Evolutionary conservation across 2,797 vertebrate species (phyloP).

Genomic region (Peromyscus eremicus): DNA sequence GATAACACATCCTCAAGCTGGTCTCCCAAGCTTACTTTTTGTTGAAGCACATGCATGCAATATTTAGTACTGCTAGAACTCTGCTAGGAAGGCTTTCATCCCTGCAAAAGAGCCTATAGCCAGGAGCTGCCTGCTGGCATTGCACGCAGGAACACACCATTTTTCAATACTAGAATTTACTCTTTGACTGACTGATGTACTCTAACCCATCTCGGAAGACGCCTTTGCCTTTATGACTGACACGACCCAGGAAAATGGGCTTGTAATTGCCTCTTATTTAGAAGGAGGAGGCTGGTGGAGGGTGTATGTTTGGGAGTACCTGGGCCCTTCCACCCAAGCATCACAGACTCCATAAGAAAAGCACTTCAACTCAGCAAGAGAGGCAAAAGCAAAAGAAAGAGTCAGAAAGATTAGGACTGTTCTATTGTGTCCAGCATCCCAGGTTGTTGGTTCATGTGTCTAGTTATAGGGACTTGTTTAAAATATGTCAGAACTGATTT

Average conservation of each 20-base stretch:
- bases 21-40: conserved; percentile 70
- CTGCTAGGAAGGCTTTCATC: conserved; percentile 82
- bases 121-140: conserved; percentile 82
- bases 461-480: conserved; percentile 48
- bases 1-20: conserved; percentile 56
- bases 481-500: conserved; percentile 59
- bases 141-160: conserved; percentile 28
- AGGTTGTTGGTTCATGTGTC: background rate
- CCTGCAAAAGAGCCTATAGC: conserved; percentile 77
- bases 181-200: conserved; percentile 77
- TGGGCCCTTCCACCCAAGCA: background rate
- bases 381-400: conserved; percentile 41
- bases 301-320: conserved; percentile 61
- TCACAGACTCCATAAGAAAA: background rate
- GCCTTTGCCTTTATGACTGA: conserved; percentile 71
- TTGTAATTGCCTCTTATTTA: conserved; percentile 71
- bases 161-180: conserved; percentile 73
- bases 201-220: conserved; percentile 60
- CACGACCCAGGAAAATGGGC: conserved; percentile 69
- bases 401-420: background rate
- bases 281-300: conserved; percentile 11
- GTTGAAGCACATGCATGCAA: conserved; percentile 75
- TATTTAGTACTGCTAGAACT: conserved; percentile 81
- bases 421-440: conserved; percentile 13
- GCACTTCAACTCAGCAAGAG: conserved; percentile 44